Percentiles rank a stretch among this genome's conserved stretches.
phyloP scores from a whole-genome alignment of 1,140 invertebrate species.

The Nylanderia fulva region DNA sequence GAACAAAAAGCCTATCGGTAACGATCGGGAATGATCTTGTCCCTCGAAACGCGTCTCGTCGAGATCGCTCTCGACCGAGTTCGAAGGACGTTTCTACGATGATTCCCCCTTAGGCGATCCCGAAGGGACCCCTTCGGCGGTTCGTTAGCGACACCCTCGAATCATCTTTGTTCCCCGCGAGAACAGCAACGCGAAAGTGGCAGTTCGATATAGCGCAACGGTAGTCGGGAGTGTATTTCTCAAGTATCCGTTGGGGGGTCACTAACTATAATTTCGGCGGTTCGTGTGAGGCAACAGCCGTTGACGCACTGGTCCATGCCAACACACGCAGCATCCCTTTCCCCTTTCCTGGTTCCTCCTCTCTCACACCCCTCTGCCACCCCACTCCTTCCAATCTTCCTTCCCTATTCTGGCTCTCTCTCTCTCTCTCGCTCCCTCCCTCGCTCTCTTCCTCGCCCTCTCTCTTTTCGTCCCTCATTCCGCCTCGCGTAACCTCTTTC shows the following conservation, averaged over 20 bases:
- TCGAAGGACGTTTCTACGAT: slow-evolving; percentile 10
- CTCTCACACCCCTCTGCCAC: slow-evolving; percentile 73
- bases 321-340: slow-evolving; percentile 86
- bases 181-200: slow-evolving; percentile 22
- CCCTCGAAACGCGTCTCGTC: background rate
- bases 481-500: slow-evolving; percentile 71
- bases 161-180: slow-evolving; percentile 43
- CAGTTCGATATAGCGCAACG: slow-evolving; percentile 53
- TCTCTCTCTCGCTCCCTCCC: slow-evolving; percentile 53
- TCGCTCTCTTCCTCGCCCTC: slow-evolving; percentile 26
- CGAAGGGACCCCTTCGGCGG: slow-evolving; percentile 44
- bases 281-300: slow-evolving; percentile 86
- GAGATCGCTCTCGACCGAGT: background rate
- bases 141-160: slow-evolving; percentile 50
- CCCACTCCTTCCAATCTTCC: slow-evolving; percentile 72
- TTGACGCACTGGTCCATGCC: slow-evolving; percentile 87
- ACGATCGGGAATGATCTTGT: background rate
- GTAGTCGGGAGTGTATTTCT: slow-evolving; percentile 63
- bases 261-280: slow-evolving; percentile 85
- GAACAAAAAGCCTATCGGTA: slow-evolving; percentile 6
- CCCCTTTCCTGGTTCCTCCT: slow-evolving; percentile 75
- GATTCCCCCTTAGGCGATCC: slow-evolving; percentile 32
- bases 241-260: slow-evolving; percentile 78
- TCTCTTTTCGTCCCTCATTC: slow-evolving; percentile 72
- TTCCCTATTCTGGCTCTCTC: slow-evolving; percentile 59